Percentiles rank a stretch among this genome's conserved stretches.
Conservation (phyloP, 2,797 vertebrate species). For the Characodon lateralis region DNA sequence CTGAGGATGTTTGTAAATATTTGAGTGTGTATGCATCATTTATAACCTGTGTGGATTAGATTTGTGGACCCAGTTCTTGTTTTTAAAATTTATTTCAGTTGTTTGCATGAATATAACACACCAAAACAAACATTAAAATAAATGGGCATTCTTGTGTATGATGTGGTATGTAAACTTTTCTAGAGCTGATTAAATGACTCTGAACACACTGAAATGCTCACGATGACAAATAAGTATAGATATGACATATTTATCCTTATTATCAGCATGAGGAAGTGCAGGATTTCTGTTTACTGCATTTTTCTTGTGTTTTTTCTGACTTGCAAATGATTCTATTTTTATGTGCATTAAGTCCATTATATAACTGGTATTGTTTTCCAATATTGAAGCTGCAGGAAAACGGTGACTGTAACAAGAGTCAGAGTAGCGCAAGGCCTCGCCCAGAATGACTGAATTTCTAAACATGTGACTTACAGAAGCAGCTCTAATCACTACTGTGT, state of each 20-base stretch:
- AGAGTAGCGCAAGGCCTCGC: constrained; percentile 4
- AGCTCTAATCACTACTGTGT: constrained; percentile 52
- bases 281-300: not conserved
- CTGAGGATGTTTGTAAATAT: not conserved
- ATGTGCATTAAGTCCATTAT: not conserved
- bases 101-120: not conserved
- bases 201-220: not conserved
- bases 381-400: not conserved
- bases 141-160: not conserved
- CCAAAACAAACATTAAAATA: too few relatives aligned
- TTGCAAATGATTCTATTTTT: not conserved
- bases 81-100: not conserved
- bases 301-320: not conserved
- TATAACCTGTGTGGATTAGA: not conserved
- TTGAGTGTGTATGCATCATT: not conserved
- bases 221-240: not conserved
- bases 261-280: not conserved
- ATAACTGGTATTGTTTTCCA: not conserved
- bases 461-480: constrained; percentile 40
- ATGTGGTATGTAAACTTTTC: not conserved
- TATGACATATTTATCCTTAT: not conserved
- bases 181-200: not conserved
- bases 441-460: constrained; percentile 15
- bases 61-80: too few relatives aligned
- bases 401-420: not conserved